Conservation (phyloP, 1,140 invertebrate genomes). For the Cyclargus thomasi region DNA sequence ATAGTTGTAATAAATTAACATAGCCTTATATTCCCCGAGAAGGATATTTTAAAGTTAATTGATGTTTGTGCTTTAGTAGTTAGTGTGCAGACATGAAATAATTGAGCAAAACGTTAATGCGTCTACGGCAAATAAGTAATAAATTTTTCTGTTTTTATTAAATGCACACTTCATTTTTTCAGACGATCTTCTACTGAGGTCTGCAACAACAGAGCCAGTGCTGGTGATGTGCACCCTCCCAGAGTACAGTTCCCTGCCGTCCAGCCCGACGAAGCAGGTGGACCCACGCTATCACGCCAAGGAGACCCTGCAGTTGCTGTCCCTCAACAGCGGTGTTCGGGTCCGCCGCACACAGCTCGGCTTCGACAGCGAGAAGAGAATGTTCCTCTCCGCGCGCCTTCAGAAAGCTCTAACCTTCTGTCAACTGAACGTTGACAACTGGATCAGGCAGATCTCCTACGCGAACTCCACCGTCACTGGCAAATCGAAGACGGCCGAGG, state of each 20-base stretch:
- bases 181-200: slow-evolving; percentile 70
- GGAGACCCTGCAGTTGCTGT: slow-evolving; percentile 64
- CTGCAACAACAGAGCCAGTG: slow-evolving; percentile 68
- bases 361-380: slow-evolving; percentile 76
- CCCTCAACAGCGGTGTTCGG: slow-evolving; percentile 71
- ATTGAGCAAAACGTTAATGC: no score
- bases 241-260: slow-evolving; percentile 56
- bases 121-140: no score
- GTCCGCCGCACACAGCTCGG: slow-evolving; percentile 75
- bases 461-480: slow-evolving; percentile 62
- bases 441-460: slow-evolving; percentile 75
- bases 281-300: slow-evolving; percentile 59
- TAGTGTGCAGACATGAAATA: no score
- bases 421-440: slow-evolving; percentile 77
- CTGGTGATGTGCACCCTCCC: slow-evolving; percentile 70
- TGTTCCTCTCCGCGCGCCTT: slow-evolving; percentile 77
- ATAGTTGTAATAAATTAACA: neutral
- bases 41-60: neutral
- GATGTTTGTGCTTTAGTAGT: neutral
- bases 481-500: slow-evolving; percentile 63
- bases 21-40: neutral
- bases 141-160: neutral
- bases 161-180: slow-evolving; percentile 32
- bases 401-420: slow-evolving; percentile 79
- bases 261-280: slow-evolving; percentile 58